phyloP scores from a whole-genome alignment of 2,113 vertebrate genomes.

The Dendropsophus ebraccatus region DNA sequence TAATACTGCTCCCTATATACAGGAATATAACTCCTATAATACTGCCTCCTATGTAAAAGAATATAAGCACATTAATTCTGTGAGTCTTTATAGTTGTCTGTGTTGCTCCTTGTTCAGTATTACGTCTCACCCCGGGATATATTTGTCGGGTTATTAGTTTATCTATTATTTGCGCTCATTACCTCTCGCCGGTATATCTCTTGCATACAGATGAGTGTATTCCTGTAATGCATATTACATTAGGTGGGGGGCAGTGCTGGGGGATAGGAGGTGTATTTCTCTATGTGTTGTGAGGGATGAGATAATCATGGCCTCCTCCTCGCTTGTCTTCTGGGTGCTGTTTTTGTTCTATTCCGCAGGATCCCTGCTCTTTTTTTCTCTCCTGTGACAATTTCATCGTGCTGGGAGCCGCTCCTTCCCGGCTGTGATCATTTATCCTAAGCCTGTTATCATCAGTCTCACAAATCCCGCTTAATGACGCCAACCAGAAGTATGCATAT shows the following conservation, averaged over 20 bases:
- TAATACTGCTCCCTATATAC: neutral
- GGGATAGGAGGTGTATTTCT: neutral
- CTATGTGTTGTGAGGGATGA: neutral
- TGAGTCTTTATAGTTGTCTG: neutral
- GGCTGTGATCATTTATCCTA: neutral
- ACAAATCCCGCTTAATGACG: slow-evolving; percentile 28
- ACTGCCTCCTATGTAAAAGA: neutral
- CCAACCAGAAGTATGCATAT: neutral
- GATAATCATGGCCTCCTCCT: neutral
- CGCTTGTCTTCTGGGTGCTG: neutral
- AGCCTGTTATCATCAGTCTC: slow-evolving; percentile 22
- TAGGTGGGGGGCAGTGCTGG: neutral
- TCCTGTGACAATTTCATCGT: neutral
- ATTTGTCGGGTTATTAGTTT: neutral
- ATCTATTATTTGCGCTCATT: neutral
- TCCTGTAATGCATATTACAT: slow-evolving; percentile 16
- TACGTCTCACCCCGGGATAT: neutral
- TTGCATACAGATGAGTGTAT: neutral
- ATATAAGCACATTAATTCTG: neutral
- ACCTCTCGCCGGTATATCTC: neutral
- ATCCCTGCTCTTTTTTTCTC: neutral
- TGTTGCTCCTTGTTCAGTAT: neutral
- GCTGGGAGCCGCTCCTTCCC: neutral
- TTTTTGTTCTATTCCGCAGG: neutral
- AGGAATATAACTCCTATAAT: neutral